Evolutionary conservation across 2,888 invertebrate genomes (phyloP), one percentile per base, ranked within the genome.

Genomic region (Adelognathus sp.): DNA sequence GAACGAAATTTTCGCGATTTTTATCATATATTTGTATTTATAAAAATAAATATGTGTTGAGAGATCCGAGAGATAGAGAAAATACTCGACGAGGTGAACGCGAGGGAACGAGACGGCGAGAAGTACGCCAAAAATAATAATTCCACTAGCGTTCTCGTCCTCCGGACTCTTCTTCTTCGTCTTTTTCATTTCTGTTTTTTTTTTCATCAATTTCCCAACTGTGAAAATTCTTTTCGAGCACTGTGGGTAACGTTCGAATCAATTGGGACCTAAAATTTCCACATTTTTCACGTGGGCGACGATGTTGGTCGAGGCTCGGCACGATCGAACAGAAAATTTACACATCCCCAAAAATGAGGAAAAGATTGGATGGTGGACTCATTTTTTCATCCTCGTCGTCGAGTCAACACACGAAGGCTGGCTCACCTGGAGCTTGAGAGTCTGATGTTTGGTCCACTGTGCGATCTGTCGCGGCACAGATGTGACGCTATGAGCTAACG

Each of bases 371-470:
- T n/a, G 46, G 1, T 9, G 9, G 16, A 46, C 27, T 52, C 27
- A 3, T 24, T 1, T 52, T 29, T 5, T 27, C 1, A 1, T 29
- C 29, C 16, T 31, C 39, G 14, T 41, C n/a, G 31, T 41, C 27
- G 14, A n/a, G n/a, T n/a, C n/a, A n/a, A n/a, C n/a, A n/a, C n/a
- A n/a, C n/a, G n/a, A n/a, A n/a, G n/a, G n/a, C n/a, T n/a, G n/a
- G 44, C 18, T 76, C 88, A 90, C 90, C 90, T 90, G 90, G 75
- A 90, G 87, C 85, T 88, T 88, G 77, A 89, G 88, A 81, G 90
- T 90, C 76, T 90, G 90, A 81, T 90, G 90, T 83, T 90, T 90
- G 71, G 89, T 90, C 90, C 90, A 90, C 87, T 90, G 90, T 64
- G 89, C 89, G 84, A 83, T 83, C 76, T 85, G 84, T 82, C 85